phyloP scores from a whole-genome alignment of 1,140 invertebrate species.

The Ceratitis capitata region DNA sequence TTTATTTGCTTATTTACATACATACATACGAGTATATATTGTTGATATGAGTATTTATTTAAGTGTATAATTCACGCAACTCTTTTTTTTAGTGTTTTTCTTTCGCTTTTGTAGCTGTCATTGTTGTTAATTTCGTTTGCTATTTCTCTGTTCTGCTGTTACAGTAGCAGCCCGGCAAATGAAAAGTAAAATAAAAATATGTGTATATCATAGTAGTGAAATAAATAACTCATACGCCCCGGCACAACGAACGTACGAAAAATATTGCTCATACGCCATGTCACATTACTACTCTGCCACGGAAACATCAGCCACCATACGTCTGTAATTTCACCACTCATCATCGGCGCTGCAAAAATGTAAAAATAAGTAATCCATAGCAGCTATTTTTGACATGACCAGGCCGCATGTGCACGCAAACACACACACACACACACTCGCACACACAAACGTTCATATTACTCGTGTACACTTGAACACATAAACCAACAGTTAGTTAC shows the following conservation, averaged over 20 bases:
- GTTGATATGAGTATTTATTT: no score
- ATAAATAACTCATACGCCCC: conserved; percentile 7
- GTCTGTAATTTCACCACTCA: background rate
- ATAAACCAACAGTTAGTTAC: background rate
- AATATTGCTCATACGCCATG: background rate
- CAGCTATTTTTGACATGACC: conserved; percentile 15
- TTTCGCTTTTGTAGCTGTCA: background rate
- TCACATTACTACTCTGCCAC: no score
- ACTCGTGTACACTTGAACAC: background rate
- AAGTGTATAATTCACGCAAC: background rate
- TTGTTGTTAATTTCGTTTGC: conserved; percentile 26
- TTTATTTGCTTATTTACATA: background rate
- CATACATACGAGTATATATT: background rate
- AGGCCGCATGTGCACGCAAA: background rate
- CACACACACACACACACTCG: background rate
- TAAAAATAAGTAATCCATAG: conserved; percentile 26
- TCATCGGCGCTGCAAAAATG: background rate
- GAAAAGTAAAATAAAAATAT: no score
- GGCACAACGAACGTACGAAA: background rate
- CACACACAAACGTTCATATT: no score
- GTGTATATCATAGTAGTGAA: background rate
- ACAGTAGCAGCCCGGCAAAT: background rate
- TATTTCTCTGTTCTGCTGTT: background rate
- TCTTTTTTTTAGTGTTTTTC: background rate
- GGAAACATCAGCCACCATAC: no score